These are phyloP conservation scores for Lamellibrachia columna DNA, from an alignment of 2,888 invertebrate species.

Conservation along the genomic window DNA sequence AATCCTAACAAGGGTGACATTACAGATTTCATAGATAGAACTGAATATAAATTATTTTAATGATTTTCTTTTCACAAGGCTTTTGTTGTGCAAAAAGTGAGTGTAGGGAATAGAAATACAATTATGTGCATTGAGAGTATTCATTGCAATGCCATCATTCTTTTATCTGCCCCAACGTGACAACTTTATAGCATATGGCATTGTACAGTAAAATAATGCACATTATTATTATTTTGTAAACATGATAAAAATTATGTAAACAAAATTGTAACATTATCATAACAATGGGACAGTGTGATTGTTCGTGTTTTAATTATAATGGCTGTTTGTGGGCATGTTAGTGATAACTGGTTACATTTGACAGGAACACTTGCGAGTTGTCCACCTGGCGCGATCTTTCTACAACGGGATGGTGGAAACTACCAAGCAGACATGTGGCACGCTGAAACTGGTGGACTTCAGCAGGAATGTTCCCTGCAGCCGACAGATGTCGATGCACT, in stretches of 20 bases:
- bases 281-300: neutral
- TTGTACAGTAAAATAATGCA: too few relatives aligned
- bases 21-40: neutral
- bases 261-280: neutral
- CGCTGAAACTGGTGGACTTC: neutral
- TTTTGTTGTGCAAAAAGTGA: neutral
- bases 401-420: slow-evolving; percentile 22
- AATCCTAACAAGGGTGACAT: neutral
- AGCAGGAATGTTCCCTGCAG: slow-evolving; percentile 21
- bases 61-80: too few relatives aligned
- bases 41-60: neutral
- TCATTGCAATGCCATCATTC: neutral
- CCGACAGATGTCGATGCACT: slow-evolving; percentile 27
- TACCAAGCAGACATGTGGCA: neutral
- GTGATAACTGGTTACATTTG: neutral
- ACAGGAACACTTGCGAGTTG: slow-evolving; percentile 18
- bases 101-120: too few relatives aligned
- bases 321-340: neutral
- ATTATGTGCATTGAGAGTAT: too few relatives aligned
- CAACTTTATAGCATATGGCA: neutral
- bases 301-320: neutral
- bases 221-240: neutral
- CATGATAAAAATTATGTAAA: neutral
- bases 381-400: slow-evolving; percentile 7
- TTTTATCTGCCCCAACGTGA: neutral